Evolutionary conservation across 2,888 invertebrate species (phyloP).

Genomic region (Plagodis dolabraria): DNA sequence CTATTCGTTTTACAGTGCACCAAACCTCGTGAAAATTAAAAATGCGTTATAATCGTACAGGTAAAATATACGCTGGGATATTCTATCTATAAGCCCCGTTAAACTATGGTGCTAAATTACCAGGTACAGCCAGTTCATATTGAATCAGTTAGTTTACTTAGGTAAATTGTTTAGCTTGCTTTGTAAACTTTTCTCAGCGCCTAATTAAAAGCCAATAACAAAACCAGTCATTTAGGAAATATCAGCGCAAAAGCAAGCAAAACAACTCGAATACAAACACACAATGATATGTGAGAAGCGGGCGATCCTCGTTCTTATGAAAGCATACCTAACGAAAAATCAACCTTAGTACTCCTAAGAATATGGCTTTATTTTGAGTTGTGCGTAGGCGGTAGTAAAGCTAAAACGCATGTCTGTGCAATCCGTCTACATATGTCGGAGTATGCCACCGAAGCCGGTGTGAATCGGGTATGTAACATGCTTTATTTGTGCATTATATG

Average conservation of each 20-base stretch:
- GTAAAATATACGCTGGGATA: too few relatives aligned
- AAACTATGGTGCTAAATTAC: not conserved
- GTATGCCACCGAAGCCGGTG: conserved; percentile 73
- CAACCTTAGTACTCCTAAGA: conserved; percentile 56
- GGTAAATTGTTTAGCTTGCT: conserved; percentile 37
- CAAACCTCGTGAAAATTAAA: too few relatives aligned
- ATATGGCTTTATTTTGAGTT: conserved; percentile 48
- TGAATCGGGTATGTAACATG: conserved; percentile 81
- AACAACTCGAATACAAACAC: conserved; percentile 78
- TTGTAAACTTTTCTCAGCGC: conserved; percentile 15
- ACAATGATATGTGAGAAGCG: conserved; percentile 82
- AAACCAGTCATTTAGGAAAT: conserved; percentile 35
- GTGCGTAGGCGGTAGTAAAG: conserved; percentile 68
- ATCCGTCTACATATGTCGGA: conserved; percentile 47
- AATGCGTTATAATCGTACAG: too few relatives aligned
- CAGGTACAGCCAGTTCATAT: not conserved
- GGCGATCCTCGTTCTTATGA: conserved; percentile 68
- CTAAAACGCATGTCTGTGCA: conserved; percentile 65
- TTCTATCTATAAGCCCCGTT: not conserved
- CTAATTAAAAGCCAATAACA: conserved; percentile 33
- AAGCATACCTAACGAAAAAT: conserved; percentile 74
- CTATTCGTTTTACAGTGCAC: too few relatives aligned
- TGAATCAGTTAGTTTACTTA: not conserved
- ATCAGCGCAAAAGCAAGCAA: conserved; percentile 79
- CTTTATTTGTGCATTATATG: conserved; percentile 62